A percentile compares a stretch with the other conserved stretches of the same genome.
Conservation (phyloP, 2,888 invertebrate genomes). For the Drosophila parthenogenetica region DNA sequence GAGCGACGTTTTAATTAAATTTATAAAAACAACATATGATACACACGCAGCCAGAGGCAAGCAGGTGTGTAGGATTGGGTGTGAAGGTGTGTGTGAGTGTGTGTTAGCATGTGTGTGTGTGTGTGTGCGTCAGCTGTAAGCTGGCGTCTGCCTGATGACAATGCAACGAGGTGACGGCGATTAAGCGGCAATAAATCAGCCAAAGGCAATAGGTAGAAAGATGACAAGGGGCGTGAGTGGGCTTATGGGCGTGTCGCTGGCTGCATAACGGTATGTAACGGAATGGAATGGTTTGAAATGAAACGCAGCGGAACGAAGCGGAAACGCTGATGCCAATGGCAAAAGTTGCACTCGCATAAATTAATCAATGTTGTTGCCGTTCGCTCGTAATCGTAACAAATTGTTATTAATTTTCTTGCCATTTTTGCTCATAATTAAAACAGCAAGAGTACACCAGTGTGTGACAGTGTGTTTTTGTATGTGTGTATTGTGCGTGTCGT, state of each 20-base stretch:
- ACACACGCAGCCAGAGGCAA: slow-evolving; percentile 5
- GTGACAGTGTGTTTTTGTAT: slow-evolving; percentile 1
- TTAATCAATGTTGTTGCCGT: slow-evolving; percentile 54
- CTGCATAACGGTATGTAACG: slow-evolving; percentile 4
- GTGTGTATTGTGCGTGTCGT: slow-evolving; percentile 33
- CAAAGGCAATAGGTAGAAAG: slow-evolving; percentile 17
- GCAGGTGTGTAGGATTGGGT: neutral
- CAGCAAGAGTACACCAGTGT: neutral
- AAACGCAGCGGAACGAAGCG: slow-evolving; percentile 20
- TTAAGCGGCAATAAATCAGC: slow-evolving; percentile 55
- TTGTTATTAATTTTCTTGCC: slow-evolving; percentile 70
- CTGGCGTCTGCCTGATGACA: slow-evolving; percentile 40
- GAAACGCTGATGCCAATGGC: slow-evolving; percentile 39
- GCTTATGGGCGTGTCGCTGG: neutral
- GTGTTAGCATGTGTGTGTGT: neutral
- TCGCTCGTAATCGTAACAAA: slow-evolving; percentile 61
- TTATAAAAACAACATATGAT: slow-evolving; percentile 29
- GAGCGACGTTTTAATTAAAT: slow-evolving; percentile 51
- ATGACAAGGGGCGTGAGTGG: neutral
- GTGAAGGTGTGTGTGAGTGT: neutral
- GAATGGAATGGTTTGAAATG: slow-evolving; percentile 20
- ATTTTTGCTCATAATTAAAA: slow-evolving; percentile 60
- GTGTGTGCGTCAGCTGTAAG: slow-evolving; percentile 11
- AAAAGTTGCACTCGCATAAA: slow-evolving; percentile 60
- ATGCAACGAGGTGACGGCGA: slow-evolving; percentile 54